Evolutionary conservation across 2,888 invertebrate species (phyloP).

Genomic region (Chesias legatella): DNA sequence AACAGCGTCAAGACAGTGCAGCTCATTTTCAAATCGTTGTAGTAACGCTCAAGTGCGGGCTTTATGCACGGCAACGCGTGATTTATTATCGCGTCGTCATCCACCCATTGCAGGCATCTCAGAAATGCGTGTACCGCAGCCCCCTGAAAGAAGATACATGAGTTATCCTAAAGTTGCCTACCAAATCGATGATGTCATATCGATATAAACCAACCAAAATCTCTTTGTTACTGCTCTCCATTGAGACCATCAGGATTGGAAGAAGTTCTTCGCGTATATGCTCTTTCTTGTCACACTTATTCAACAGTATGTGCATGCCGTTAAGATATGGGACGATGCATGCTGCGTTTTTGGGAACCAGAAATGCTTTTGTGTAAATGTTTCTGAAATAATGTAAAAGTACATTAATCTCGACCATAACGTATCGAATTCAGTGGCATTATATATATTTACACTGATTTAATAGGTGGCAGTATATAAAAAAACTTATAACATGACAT

Average conservation of each 20-base stretch:
- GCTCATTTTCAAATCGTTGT: conserved; percentile 88
- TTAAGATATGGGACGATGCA: conserved; percentile 94
- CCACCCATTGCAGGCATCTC: conserved; percentile 17
- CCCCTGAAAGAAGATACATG: conserved; percentile 78
- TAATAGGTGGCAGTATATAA: too few relatives aligned
- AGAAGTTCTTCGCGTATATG: conserved; percentile 87
- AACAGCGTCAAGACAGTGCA: conserved; percentile 86
- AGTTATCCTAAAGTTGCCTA: conserved; percentile 53
- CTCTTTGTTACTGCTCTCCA: conserved; percentile 93
- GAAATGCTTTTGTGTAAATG: conserved; percentile 10
- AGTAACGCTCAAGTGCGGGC: conserved; percentile 88
- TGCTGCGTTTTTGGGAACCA: conserved; percentile 87
- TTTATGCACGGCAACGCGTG: conserved; percentile 71
- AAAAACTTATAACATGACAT: too few relatives aligned
- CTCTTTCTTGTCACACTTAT: conserved; percentile 91
- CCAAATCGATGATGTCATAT: neutral
- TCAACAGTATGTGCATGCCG: conserved; percentile 92
- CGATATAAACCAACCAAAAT: conserved; percentile 85
- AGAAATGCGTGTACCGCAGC: conserved; percentile 10
- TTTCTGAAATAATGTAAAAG: conserved; percentile 9
- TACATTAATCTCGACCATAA: too few relatives aligned
- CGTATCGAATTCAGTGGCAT: too few relatives aligned
- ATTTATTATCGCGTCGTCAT: conserved; percentile 10
- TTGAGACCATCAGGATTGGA: conserved; percentile 91
- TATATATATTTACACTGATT: too few relatives aligned